Conservation (phyloP, 2,113 vertebrate genomes). For the Malurus alboscapulatus region DNA sequence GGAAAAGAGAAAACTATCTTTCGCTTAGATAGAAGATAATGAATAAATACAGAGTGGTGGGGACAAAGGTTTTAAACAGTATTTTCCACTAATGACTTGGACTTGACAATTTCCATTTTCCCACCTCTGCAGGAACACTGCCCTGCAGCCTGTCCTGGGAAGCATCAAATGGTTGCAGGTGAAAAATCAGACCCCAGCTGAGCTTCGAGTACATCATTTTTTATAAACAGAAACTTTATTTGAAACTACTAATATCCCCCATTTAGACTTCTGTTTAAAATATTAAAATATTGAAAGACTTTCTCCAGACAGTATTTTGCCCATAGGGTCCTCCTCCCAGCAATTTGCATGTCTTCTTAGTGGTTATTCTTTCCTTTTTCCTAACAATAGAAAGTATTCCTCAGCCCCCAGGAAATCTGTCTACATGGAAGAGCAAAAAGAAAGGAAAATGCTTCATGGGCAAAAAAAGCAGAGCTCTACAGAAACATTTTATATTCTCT, state of each 20-base stretch:
- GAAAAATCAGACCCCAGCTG: not conserved
- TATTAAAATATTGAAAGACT: not conserved
- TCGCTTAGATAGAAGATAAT: not conserved
- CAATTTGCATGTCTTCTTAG: not conserved
- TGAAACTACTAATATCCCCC: not conserved
- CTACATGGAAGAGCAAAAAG: not conserved
- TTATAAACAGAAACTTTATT: not conserved
- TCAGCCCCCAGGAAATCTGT: not conserved
- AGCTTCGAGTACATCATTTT: accelerated
- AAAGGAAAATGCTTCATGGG: constrained; percentile 23
- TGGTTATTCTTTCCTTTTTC: not conserved
- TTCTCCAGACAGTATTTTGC: not conserved
- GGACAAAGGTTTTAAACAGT: not conserved
- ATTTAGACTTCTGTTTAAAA: not conserved
- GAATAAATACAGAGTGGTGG: not conserved
- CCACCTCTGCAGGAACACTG: not conserved
- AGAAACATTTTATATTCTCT: not conserved
- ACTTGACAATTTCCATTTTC: not conserved
- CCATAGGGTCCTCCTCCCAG: not conserved
- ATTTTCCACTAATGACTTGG: not conserved
- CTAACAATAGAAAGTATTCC: not conserved
- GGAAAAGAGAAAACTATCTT: not conserved
- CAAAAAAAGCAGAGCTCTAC: not conserved
- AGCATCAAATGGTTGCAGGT: not conserved
- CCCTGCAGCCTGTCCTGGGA: not conserved